A percentile compares a stretch with the other conserved stretches of the same genome.
These are phyloP conservation scores for Oceanites oceanicus DNA, from an alignment of 2,113 vertebrate genomes.

Conservation along the genomic window DNA sequence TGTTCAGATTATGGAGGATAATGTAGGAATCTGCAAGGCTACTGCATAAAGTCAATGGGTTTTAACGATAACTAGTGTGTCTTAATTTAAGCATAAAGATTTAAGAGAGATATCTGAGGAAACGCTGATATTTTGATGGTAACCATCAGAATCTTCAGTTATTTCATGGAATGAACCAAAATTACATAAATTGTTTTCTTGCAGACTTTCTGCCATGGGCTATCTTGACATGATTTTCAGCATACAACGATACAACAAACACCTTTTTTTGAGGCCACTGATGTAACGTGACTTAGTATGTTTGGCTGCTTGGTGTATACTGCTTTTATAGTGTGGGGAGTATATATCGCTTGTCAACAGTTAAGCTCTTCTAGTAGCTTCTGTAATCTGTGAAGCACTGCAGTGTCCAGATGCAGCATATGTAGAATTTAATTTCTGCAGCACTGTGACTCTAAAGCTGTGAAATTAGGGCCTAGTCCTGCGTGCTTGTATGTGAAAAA, in stretches of 20 bases:
- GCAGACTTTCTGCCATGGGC: neutral
- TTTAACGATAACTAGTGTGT: neutral
- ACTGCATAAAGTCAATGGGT: neutral
- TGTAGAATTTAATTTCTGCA: neutral
- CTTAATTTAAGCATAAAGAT: neutral
- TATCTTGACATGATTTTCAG: neutral
- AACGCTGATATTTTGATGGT: neutral
- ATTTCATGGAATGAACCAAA: neutral
- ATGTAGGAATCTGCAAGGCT: neutral
- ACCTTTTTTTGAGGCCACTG: neutral
- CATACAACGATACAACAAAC: rapidly evolving
- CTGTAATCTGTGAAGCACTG: neutral
- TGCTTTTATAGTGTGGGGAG: neutral
- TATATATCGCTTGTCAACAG: neutral
- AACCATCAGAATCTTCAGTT: neutral
- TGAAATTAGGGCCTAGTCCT: neutral
- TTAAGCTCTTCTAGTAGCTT: neutral
- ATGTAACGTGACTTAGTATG: neutral
- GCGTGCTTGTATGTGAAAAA: neutral
- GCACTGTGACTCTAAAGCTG: neutral
- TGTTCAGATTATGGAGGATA: neutral
- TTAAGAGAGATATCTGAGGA: neutral
- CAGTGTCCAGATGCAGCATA: neutral
- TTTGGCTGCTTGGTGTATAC: neutral
- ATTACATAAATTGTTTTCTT: neutral